These are phyloP conservation scores for Maconellicoccus hirsutus DNA, from an alignment of 1,140 invertebrate genomes.

Conservation along the genomic window DNA sequence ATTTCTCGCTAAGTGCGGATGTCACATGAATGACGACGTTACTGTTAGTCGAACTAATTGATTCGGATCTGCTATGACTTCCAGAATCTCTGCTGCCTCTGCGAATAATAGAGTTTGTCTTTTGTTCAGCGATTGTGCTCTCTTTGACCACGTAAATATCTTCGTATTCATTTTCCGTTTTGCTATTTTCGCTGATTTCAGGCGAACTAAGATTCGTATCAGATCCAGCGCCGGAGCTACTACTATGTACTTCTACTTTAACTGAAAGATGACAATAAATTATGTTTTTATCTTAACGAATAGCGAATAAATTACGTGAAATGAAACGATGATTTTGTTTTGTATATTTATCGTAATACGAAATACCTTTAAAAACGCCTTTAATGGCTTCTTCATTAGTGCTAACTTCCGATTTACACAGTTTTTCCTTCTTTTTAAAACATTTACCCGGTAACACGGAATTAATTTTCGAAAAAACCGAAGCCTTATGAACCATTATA, in stretches of 20 bases:
- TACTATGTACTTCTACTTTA: constrained; percentile 53
- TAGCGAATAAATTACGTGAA: no score
- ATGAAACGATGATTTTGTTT: no score
- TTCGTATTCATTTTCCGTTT: constrained; percentile 53
- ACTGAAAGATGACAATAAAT: constrained; percentile 35
- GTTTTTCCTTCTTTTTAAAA: background rate
- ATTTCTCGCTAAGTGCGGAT: background rate
- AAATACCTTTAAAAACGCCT: background rate
- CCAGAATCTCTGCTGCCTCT: constrained; percentile 44
- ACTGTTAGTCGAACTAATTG: constrained; percentile 41
- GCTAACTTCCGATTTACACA: background rate
- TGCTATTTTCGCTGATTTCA: constrained; percentile 29
- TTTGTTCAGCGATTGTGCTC: constrained; percentile 20
- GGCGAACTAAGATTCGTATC: constrained; percentile 46
- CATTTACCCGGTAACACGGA: background rate
- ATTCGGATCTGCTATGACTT: constrained; percentile 51
- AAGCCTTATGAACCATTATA: no score
- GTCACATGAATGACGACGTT: constrained; percentile 33
- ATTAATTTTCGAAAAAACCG: background rate
- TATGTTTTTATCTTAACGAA: no score
- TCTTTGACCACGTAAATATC: constrained; percentile 56
- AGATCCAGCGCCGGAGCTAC: constrained; percentile 41
- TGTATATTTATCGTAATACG: no score
- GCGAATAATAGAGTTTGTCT: background rate
- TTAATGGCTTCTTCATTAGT: background rate